A percentile compares a stretch with the other conserved stretches of the same genome.
phyloP scores from a whole-genome alignment of 1,140 invertebrate species.

The Dolichoris vasculosae region DNA sequence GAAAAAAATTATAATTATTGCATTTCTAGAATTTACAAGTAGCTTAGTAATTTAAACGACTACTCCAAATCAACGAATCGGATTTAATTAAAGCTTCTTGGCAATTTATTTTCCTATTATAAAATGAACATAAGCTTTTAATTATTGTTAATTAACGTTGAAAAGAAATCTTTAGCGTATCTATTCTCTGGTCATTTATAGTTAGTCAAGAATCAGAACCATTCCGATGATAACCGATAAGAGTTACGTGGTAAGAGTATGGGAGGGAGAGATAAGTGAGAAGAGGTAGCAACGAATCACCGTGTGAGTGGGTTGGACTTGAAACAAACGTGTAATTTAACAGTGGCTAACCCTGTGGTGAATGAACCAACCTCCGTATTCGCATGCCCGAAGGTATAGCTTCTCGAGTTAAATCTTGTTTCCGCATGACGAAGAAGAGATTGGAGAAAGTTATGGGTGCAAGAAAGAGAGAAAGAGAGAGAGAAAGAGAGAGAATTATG shows the following conservation, averaged over 20 bases:
- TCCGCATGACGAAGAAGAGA: neutral
- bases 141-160: neutral
- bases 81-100: neutral
- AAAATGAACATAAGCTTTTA: neutral
- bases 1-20: no score
- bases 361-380: conserved; percentile 34
- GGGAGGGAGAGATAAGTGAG: conserved; percentile 63
- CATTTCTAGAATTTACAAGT: no score
- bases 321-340: conserved; percentile 74
- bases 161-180: neutral
- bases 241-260: neutral
- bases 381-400: conserved; percentile 55
- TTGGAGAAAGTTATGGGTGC: conserved; percentile 24
- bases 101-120: neutral
- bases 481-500: conserved; percentile 63
- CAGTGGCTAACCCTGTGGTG: conserved; percentile 64
- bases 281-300: conserved; percentile 50
- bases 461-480: conserved; percentile 53
- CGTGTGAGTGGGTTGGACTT: conserved; percentile 56
- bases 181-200: neutral
- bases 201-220: neutral
- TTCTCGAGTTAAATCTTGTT: neutral
- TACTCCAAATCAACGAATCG: neutral
- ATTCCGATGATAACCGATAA: neutral
- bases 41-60: neutral